phyloP scores from a whole-genome alignment of 2,797 vertebrate species.

The Darevskia mixta region DNA sequence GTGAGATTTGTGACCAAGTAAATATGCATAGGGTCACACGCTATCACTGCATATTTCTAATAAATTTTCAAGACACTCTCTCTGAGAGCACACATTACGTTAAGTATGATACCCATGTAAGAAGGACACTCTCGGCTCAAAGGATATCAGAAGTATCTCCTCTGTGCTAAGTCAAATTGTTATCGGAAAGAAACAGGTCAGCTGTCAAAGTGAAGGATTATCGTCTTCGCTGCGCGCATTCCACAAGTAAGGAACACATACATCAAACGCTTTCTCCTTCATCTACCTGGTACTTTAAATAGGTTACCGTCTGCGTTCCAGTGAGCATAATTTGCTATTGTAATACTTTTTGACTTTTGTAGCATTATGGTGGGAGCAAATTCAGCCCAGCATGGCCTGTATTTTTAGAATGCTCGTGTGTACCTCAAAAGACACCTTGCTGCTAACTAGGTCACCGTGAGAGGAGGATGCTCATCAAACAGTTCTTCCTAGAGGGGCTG shows the following conservation, averaged over 20 bases:
- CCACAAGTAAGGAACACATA: conserved; percentile 4
- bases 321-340: neutral
- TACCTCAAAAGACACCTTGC: neutral
- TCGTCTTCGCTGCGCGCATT: neutral
- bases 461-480: neutral
- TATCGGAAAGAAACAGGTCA: conserved; percentile 28
- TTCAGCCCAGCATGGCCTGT: neutral
- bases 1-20: neutral
- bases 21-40: neutral
- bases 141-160: neutral
- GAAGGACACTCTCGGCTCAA: neutral
- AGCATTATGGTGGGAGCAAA: neutral
- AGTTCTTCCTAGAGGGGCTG: neutral
- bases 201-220: conserved; percentile 23
- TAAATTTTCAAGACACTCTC: neutral
- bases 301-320: conserved; percentile 16
- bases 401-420: conserved; percentile 23
- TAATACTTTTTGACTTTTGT: neutral
- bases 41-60: neutral
- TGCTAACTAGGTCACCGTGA: conserved; percentile 1
- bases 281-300: conserved; percentile 20
- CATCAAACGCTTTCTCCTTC: conserved; percentile 11
- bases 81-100: neutral
- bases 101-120: neutral
- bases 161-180: neutral